Percentiles rank a stretch among this genome's conserved stretches.
phyloP scores from a whole-genome alignment of 2,888 invertebrate genomes.

The Heliconius sara region DNA sequence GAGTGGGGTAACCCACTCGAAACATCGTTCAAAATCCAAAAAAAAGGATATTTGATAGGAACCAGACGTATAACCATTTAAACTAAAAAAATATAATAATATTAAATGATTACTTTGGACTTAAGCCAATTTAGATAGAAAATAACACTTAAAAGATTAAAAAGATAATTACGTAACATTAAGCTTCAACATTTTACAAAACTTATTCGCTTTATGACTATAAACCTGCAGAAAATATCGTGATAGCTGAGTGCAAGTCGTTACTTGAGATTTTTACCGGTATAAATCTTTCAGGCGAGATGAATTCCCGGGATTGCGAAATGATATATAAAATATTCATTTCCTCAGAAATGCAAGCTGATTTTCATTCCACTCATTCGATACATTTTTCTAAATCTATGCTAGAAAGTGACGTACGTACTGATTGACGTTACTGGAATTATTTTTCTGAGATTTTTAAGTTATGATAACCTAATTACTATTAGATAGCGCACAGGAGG shows the following conservation, averaged over 20 bases:
- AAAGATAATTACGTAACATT: not conserved
- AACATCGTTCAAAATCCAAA: no score
- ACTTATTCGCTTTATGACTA: constrained; percentile 8
- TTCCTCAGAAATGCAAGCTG: constrained; percentile 74
- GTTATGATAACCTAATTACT: no score
- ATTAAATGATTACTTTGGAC: no score
- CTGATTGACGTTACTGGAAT: not conserved
- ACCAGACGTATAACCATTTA: not conserved
- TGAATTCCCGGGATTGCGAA: constrained; percentile 76
- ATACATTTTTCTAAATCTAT: constrained; percentile 49
- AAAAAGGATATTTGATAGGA: not conserved
- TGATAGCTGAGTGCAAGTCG: constrained; percentile 64
- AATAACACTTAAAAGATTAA: not conserved
- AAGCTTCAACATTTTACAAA: constrained; percentile 10
- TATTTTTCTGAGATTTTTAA: no score
- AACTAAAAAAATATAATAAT: not conserved
- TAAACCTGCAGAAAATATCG: constrained; percentile 50
- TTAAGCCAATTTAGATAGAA: not conserved
- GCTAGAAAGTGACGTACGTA: not conserved
- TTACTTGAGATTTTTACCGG: constrained; percentile 74
- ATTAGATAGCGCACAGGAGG: no score
- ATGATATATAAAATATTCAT: constrained; percentile 82
- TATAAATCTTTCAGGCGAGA: constrained; percentile 80
- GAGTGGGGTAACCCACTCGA: no score
- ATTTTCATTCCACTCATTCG: constrained; percentile 60